Conservation (phyloP, 2,888 invertebrate species). For the Frankliniella fusca region DNA sequence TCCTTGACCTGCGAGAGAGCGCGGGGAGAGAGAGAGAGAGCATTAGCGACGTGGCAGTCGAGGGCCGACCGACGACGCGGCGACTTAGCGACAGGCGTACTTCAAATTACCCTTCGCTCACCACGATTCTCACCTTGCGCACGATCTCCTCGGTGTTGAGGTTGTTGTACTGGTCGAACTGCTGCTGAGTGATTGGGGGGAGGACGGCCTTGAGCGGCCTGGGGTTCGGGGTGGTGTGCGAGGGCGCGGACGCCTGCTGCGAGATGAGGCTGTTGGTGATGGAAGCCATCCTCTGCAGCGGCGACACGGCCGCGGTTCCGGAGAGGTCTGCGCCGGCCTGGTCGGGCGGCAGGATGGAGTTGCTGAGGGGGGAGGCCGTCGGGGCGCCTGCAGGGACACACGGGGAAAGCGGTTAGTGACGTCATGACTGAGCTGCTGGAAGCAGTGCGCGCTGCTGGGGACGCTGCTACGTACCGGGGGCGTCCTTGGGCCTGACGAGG, state of each 20-base stretch:
- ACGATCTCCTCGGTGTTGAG: conserved; percentile 98
- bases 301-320: conserved; percentile 80
- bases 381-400: neutral
- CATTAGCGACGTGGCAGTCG: too few species aligned
- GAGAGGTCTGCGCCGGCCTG: conserved; percentile 77
- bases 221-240: conserved; percentile 77
- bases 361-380: conserved; percentile 66
- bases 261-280: conserved; percentile 95
- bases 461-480: conserved; percentile 60
- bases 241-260: conserved; percentile 73
- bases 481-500: conserved; percentile 78
- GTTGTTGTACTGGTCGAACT: conserved; percentile 96
- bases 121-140: conserved; percentile 59
- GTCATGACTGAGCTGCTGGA: neutral
- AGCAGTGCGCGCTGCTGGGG: neutral
- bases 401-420: neutral
- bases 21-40: conserved; percentile 26
- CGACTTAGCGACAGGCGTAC: neutral
- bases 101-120: neutral
- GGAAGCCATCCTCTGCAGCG: conserved; percentile 94
- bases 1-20: conserved; percentile 67
- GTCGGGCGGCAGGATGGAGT: conserved; percentile 79
- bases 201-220: conserved; percentile 92
- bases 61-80: neutral
- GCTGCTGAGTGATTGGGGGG: conserved; percentile 97